Evolutionary conservation across 2,888 invertebrate species (phyloP), one percentile per base, ranked within the genome.

Genomic region (Euplagia quadripunctaria): DNA sequence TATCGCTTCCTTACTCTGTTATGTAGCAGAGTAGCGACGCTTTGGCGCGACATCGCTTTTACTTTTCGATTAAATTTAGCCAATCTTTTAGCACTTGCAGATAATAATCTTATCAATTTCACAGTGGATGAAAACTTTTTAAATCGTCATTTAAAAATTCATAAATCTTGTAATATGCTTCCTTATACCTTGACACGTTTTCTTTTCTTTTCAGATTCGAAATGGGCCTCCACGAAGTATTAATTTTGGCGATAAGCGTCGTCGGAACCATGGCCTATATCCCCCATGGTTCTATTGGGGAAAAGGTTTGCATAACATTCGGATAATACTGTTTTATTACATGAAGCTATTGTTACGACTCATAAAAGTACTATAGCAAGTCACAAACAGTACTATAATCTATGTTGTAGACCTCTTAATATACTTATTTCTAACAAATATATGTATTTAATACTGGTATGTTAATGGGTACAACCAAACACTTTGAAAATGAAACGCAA

Each of bases 261-360:
- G 94, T 89, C 86, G 95, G 93, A 81, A 88, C 91, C 85, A 93
- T 93, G 92, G 96, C 89, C 84, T 96, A 91, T 93, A 94, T 94
- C 93, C 96, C 95, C 94, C 96, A 92, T 94, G 96, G 96, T 94
- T 94, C 95, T 93, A 94, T 94, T 94, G 95, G 96, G 94, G 96
- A 91, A 93, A 94, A 94, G 92, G 96, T 96, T 78, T 80, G 90
- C 83, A 70, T 20, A 46, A 73, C 43, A 66, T 64, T 61, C 20
- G 63, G 42, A 20, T 65, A 58, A 31, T 63, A 64, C 7, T 68
- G 41, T 17, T 41, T 68, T 41, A 52, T 52, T 52, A n/a, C 17
- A 55, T 17, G 9, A 41, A n/a, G 41, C 1, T 41, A n/a, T 17
- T 41, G 12, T 17, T 31, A 68, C 12, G 14, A 31, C 31, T 61